Conservation (phyloP, 2,113 vertebrate genomes). For the Tiliqua scincoides region DNA sequence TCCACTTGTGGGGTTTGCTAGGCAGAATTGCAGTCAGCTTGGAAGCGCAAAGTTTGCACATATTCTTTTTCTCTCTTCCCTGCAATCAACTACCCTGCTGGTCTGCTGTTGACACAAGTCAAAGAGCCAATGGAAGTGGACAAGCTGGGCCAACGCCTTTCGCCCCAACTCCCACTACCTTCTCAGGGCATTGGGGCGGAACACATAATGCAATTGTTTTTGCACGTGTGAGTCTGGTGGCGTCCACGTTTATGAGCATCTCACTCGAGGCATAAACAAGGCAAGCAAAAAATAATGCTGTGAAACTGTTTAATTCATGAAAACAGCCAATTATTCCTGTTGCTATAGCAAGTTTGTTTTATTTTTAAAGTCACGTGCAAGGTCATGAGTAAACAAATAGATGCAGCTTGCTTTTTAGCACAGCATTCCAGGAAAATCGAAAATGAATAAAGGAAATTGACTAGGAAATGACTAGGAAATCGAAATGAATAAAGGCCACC, state of each 20-base stretch:
- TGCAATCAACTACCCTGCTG: slow-evolving; percentile 67
- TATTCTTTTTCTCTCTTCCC: slow-evolving; percentile 63
- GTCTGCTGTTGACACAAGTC: slow-evolving; percentile 51
- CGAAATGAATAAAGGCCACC: slow-evolving; percentile 16
- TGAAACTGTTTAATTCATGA: slow-evolving; percentile 56
- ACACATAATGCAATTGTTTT: slow-evolving; percentile 67
- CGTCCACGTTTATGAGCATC: slow-evolving; percentile 62
- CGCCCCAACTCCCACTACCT: slow-evolving; percentile 34
- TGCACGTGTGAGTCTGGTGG: slow-evolving; percentile 57
- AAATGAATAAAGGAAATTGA: slow-evolving; percentile 26
- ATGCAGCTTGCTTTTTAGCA: slow-evolving; percentile 65
- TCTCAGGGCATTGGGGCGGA: slow-evolving; percentile 40
- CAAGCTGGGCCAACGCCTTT: slow-evolving; percentile 26
- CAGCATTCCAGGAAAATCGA: slow-evolving; percentile 50
- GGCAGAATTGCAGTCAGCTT: slow-evolving; percentile 61
- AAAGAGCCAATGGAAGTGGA: slow-evolving; percentile 55
- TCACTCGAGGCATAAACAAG: slow-evolving; percentile 64
- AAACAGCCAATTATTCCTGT: slow-evolving; percentile 63
- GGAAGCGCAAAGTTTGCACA: slow-evolving; percentile 59
- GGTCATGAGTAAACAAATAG: slow-evolving; percentile 59
- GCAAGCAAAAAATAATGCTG: slow-evolving; percentile 51
- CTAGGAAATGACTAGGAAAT: slow-evolving; percentile 62
- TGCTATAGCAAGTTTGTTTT: slow-evolving; percentile 52
- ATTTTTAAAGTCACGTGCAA: slow-evolving; percentile 54
- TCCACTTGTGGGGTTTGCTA: slow-evolving; percentile 57